Conservation (phyloP, 1,140 invertebrate genomes). For the Brachionus asplanchnoidis region DNA sequence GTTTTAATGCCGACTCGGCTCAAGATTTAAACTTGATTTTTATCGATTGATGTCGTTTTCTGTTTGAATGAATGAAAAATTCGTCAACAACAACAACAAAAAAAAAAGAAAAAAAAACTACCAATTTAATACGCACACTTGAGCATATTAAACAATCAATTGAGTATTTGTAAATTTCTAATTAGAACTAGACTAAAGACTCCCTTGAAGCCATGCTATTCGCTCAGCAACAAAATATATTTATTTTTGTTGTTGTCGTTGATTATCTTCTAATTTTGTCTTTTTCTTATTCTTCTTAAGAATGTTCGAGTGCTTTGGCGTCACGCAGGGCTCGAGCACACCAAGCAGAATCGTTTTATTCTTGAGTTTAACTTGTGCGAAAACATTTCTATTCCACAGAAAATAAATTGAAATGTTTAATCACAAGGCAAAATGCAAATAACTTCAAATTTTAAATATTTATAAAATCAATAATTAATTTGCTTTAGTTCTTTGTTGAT, state of each 20-base stretch:
- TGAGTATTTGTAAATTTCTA: conserved; percentile 36
- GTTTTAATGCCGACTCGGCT: neutral
- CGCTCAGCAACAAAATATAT: neutral
- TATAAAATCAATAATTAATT: conserved; percentile 21
- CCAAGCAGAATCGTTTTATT: neutral
- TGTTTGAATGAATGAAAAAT: neutral
- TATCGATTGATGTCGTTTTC: conserved; percentile 27
- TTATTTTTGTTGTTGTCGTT: neutral
- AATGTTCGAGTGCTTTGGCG: neutral
- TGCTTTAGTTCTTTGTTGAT: neutral
- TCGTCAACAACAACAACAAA: neutral
- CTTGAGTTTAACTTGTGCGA: neutral
- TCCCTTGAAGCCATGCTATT: conserved; percentile 5
- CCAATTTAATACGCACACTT: conserved; percentile 30
- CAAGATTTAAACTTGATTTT: neutral
- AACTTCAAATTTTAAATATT: neutral
- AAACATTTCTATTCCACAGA: neutral
- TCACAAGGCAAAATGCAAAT: neutral
- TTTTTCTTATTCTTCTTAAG: neutral
- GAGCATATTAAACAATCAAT: conserved; percentile 37
- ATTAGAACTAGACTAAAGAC: conserved; percentile 13
- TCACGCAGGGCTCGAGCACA: neutral
- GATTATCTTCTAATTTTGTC: neutral
- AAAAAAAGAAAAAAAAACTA: neutral
- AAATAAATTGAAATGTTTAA: neutral